Conservation (phyloP, 2,113 vertebrate species). For the Etia nguti region DNA sequence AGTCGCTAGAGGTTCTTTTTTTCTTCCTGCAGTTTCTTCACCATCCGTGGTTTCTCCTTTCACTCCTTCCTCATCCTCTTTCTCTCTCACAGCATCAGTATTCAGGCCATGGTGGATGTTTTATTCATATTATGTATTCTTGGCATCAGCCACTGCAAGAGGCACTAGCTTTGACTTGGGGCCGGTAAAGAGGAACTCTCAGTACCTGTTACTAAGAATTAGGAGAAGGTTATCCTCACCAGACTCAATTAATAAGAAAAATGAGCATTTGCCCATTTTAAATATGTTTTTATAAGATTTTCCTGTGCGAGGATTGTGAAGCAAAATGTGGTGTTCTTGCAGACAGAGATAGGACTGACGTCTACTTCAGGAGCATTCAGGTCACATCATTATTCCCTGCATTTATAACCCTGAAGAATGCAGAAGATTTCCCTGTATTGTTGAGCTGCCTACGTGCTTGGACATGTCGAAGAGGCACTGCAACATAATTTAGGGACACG, state of each 20-base stretch:
- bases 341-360: not conserved
- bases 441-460: not conserved
- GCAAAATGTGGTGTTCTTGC: not conserved
- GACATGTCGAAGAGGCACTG: not conserved
- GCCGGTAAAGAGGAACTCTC: not conserved
- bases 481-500: not conserved
- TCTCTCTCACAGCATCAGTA: constrained; percentile 42
- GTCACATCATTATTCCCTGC: not conserved
- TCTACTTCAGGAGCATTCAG: constrained; percentile 1
- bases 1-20: not conserved
- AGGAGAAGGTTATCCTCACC: not conserved
- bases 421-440: not conserved
- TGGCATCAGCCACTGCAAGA: constrained; percentile 44
- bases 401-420: not conserved
- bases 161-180: not conserved
- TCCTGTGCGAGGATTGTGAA: not conserved
- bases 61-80: not conserved
- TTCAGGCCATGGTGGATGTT: constrained; percentile 59
- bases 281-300: not conserved
- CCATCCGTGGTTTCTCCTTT: not conserved
- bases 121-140: constrained; percentile 65
- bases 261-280: not conserved
- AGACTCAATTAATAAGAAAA: not conserved
- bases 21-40: not conserved
- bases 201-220: not conserved